Evolutionary conservation across 2,888 invertebrate genomes (phyloP), one percentile per base, ranked within the genome.

Genomic region (Dryocosmus kuriphilus): DNA sequence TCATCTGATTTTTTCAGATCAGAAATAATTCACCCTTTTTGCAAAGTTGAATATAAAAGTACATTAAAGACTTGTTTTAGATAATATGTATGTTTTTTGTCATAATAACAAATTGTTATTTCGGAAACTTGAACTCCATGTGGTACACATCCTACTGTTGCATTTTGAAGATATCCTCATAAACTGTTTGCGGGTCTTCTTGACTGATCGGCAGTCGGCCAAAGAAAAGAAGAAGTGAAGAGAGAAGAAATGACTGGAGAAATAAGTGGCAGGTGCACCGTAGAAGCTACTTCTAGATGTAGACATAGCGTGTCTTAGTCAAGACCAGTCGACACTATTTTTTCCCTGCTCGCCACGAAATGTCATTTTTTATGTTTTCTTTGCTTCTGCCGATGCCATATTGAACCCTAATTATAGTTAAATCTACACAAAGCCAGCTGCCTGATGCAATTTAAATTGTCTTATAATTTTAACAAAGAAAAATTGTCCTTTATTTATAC

Each of bases 251-350:
- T 19, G 8, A 67, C 32, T 6, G 19, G 24, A 41, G 14, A 51
- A 65, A 65, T 65, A 24, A 41, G 38, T 38, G 65, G 65, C 67
- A 71, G 67, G 67, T 71, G 67, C 67, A 71, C 51, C 62, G 62
- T 62, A 35, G 62, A 57, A 57, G 41, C 41, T 41, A 16, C 41
- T 41, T 41, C 41, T 41, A 41, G 41, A 41, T 41, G 51, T 55
- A 55, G 51, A 55, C 51, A 55, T 55, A 55, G 51, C 51, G n/a
- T 55, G 51, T 55, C n/a, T 55, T 57, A 57, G 57, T 46, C 14
- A 16, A 57, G 57, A 22, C 57, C 57, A 57, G 57, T 57, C 22
- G 57, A 24, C 57, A 57, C 57, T 22, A n/a, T 24, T 57, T 57
- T 57, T 57, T 57, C 24, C 24, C 57, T 57, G 24, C 22, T 24